Evolutionary conservation across 2,113 vertebrate species (phyloP), one percentile per base, ranked within the genome.

Genomic region (Dipodomys ordii): DNA sequence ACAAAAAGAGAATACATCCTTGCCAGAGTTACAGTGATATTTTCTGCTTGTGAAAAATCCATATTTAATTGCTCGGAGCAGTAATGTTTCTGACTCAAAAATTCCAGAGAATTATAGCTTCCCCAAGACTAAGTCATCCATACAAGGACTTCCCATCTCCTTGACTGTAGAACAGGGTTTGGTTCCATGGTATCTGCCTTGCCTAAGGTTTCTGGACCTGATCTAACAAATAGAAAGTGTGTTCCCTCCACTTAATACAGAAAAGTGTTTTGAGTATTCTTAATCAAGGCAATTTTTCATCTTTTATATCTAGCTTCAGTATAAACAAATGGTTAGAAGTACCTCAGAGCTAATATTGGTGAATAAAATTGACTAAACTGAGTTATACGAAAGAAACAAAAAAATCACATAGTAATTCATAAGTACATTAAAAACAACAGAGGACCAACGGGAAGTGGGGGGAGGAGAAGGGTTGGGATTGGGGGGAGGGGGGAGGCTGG

Each of bases 31-130:
- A 19, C 27, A 76, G 2, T 11, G 73, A 81, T 89, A 68, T 74
- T 92, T 87, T 30, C 77, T 89, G 57, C 67, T 64, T 84, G 60
- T 87, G 81, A 72, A 74, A 68, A 95, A 90, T 64, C 39, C 46
- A 86, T 11, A 64, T 76, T 32, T 18, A 53, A 25, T 79, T 90
- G 16, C 68, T 95, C n/a, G 6, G 46, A 92, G 82, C 93, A 39
- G 49, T 16, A 67, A 22, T 68, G 30, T 88, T 89, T 89, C 64
- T 77, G 12, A 95, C 16, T 92, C 65, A 94, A 81, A 83, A 85
- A 22, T 93, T 77, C 71, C 69, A 77, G 86, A 91, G 81, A 82
- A 74, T 76, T 76, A 57, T 71, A 84, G 53, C 27, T 39, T 88
- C 10, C 74, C 67, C 13, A 27, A 44, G 27, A 39, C 25, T 76